These are phyloP conservation scores for Podabrus alpinus DNA, from an alignment of 2,888 invertebrate species.

Conservation along the genomic window DNA sequence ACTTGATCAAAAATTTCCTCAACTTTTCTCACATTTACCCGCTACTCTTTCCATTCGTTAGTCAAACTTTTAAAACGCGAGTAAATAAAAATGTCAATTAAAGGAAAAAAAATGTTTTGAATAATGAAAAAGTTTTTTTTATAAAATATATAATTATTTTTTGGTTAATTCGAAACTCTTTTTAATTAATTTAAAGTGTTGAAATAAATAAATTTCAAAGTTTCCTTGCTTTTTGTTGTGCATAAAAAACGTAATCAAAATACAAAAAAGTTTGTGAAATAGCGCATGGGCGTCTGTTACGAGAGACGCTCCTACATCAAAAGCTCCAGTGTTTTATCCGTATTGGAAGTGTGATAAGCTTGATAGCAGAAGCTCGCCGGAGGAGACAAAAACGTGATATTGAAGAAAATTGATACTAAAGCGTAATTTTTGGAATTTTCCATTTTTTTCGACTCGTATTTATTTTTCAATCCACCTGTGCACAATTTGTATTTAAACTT, in stretches of 20 bases:
- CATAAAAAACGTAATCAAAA: neutral
- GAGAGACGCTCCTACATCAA: slow-evolving; percentile 10
- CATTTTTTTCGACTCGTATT: neutral
- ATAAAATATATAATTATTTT: neutral
- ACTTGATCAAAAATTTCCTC: neutral
- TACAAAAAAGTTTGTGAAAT: slow-evolving; percentile 8
- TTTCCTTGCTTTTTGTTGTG: neutral
- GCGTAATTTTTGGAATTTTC: neutral
- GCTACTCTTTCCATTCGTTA: neutral
- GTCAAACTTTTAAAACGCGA: neutral
- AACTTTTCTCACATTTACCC: neutral
- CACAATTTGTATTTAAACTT: neutral
- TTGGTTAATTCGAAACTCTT: neutral
- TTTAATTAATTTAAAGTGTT: neutral
- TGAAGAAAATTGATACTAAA: neutral
- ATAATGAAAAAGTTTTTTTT: neutral
- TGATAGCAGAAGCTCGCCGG: neutral
- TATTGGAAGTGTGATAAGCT: neutral
- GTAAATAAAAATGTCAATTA: neutral
- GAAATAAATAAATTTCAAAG: neutral
- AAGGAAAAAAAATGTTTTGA: neutral
- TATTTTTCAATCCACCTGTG: neutral
- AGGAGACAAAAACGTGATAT: neutral
- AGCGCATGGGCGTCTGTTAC: slow-evolving; percentile 24
- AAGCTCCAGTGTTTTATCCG: slow-evolving; percentile 21